Conservation (phyloP, 2,797 vertebrate species). For the Decapterus maruadsi region DNA sequence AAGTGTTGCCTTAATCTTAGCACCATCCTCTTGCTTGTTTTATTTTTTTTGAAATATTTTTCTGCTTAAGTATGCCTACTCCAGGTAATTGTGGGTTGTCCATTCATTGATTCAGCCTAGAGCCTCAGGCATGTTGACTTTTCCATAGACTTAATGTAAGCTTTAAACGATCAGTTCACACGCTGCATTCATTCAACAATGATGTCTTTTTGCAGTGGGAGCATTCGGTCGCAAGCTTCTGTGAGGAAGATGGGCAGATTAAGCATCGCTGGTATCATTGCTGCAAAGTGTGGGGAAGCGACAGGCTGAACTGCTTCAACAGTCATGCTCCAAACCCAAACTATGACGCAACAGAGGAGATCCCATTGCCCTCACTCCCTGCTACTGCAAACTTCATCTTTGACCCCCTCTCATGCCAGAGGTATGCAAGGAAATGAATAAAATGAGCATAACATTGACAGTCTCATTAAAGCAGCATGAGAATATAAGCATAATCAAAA, state of each 20-base stretch:
- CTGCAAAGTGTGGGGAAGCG: conserved; percentile 48
- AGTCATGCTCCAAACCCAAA: conserved; percentile 52
- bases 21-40: not conserved
- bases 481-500: not conserved
- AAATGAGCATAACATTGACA: not conserved
- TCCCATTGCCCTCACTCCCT: conserved; percentile 14
- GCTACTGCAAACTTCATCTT: conserved; percentile 67
- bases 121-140: conserved; percentile 4
- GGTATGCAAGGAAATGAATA: conserved; percentile 55
- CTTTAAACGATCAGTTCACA: conserved; percentile 25
- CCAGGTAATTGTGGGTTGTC: not conserved
- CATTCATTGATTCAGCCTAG: conserved; percentile 3
- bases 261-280: conserved; percentile 75
- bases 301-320: conserved; percentile 78
- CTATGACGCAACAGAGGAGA: conserved; percentile 67
- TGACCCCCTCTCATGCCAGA: conserved; percentile 66
- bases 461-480: not conserved
- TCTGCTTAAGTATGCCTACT: conserved; percentile 13
- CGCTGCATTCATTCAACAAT: not conserved
- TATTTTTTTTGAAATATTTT: not conserved
- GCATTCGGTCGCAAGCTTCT: conserved; percentile 72
- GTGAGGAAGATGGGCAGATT: conserved; percentile 57
- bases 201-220: conserved; percentile 78
- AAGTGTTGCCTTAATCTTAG: not conserved
- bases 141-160: not conserved